Conservation (phyloP, 2,888 invertebrate genomes). For the Eilema griseolum region DNA sequence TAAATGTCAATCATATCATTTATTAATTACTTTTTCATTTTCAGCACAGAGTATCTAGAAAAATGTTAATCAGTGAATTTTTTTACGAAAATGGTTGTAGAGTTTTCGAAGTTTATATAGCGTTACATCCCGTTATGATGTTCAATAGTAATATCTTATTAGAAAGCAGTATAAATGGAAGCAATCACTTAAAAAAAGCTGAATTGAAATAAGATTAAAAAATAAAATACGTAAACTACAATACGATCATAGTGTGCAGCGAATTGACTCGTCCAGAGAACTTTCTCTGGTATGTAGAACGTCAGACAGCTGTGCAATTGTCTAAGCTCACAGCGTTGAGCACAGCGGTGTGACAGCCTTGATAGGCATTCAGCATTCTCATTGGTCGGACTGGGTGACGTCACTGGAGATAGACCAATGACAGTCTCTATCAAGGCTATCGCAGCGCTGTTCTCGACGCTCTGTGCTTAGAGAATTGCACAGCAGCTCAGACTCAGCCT, state of each 20-base stretch:
- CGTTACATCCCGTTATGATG: background rate
- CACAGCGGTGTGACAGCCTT: too few relatives aligned
- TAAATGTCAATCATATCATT: too few relatives aligned
- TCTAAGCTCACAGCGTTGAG: too few relatives aligned
- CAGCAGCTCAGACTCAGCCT: too few relatives aligned
- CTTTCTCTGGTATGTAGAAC: background rate
- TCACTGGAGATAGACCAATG: too few relatives aligned
- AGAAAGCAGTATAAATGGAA: background rate
- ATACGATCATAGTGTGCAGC: background rate
- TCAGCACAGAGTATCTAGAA: too few relatives aligned
- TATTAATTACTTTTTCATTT: background rate
- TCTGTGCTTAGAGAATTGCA: too few relatives aligned
- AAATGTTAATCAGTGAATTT: background rate
- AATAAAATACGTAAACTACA: background rate
- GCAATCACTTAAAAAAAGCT: background rate
- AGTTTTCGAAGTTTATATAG: background rate
- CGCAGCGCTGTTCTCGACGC: too few relatives aligned
- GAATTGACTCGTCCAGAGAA: background rate
- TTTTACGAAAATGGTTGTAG: constrained; percentile 4
- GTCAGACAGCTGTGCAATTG: too few relatives aligned
- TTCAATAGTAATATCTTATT: constrained; percentile 8
- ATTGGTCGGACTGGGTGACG: too few relatives aligned
- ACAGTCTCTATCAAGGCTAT: too few relatives aligned
- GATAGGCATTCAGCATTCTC: too few relatives aligned
- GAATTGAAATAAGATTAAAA: background rate